Evolutionary conservation across 2,113 vertebrate genomes (phyloP).

Genomic region (Caranx melampygus): DNA sequence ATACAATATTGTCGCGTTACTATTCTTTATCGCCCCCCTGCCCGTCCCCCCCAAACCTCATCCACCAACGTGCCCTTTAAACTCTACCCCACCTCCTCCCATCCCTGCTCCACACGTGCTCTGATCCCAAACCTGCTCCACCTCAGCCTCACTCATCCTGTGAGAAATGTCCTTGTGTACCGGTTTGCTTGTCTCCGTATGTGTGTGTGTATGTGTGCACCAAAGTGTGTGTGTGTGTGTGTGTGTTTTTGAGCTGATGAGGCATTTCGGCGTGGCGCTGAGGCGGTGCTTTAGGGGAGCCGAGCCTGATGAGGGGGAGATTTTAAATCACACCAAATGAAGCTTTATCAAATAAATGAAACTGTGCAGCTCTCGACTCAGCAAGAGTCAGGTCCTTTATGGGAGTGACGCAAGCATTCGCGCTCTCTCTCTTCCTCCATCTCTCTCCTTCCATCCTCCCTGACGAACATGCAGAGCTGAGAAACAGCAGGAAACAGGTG

Average conservation of each 20-base stretch:
- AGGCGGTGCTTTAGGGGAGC: slow-evolving; percentile 72
- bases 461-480: slow-evolving; percentile 20
- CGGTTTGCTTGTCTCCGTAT: slow-evolving; percentile 21
- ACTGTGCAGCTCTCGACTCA: slow-evolving; percentile 73
- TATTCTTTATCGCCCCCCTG: too few relatives aligned
- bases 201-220: slow-evolving; percentile 28
- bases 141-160: slow-evolving; percentile 45
- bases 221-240: slow-evolving; percentile 45
- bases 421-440: background rate
- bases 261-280: slow-evolving; percentile 69
- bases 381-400: slow-evolving; percentile 72
- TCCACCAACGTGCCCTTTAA: too few relatives aligned
- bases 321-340: slow-evolving; percentile 81
- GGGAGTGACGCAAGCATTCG: slow-evolving; percentile 48
- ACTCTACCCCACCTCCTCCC: too few relatives aligned
- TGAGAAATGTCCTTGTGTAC: slow-evolving; percentile 58
- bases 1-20: too few relatives aligned
- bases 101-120: background rate
- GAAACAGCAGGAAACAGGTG: slow-evolving; percentile 3
- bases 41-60: too few relatives aligned
- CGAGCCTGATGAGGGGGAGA: slow-evolving; percentile 74
- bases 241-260: slow-evolving; percentile 80
- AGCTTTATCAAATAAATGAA: slow-evolving; percentile 81
- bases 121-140: slow-evolving; percentile 22
- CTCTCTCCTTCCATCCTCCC: slow-evolving; percentile 1